Percentiles rank a stretch among this genome's conserved stretches.
Evolutionary conservation across 2,797 vertebrate species (phyloP).

Genomic region (Chrosomus eos): DNA sequence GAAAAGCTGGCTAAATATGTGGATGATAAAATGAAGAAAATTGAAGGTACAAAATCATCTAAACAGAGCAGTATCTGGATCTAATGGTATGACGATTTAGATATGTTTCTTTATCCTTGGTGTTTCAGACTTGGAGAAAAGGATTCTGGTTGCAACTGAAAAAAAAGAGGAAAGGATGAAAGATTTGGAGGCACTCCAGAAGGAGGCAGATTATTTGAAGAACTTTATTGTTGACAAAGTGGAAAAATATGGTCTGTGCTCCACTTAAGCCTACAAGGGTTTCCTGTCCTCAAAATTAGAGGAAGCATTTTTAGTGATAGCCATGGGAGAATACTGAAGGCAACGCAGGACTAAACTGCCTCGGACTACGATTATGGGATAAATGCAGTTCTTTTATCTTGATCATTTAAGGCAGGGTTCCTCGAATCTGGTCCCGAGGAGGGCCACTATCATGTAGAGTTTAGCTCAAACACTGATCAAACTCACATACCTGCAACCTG

Average conservation of each 20-base stretch:
- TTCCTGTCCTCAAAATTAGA: background rate
- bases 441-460: too few species aligned
- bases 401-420: background rate
- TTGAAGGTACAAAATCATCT: slow-evolving; percentile 74
- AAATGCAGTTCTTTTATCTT: background rate
- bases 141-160: slow-evolving; percentile 75
- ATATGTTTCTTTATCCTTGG: slow-evolving; percentile 38
- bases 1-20: slow-evolving; percentile 75
- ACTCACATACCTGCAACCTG: too few species aligned
- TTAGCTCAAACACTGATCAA: too few species aligned
- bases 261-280: slow-evolving; percentile 29
- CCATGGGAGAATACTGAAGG: background rate
- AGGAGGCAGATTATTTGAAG: slow-evolving; percentile 75
- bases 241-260: slow-evolving; percentile 70
- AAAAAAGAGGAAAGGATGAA: slow-evolving; percentile 77
- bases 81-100: background rate
- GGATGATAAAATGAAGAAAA: slow-evolving; percentile 78
- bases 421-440: too few species aligned
- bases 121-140: slow-evolving; percentile 84
- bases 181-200: slow-evolving; percentile 75
- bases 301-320: background rate
- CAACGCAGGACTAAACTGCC: background rate
- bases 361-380: background rate
- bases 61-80: background rate
- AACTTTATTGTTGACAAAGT: slow-evolving; percentile 75